Percentiles rank a stretch among this genome's conserved stretches.
phyloP scores from a whole-genome alignment of 2,888 invertebrate genomes.

The Phyllotreta cruciferae region DNA sequence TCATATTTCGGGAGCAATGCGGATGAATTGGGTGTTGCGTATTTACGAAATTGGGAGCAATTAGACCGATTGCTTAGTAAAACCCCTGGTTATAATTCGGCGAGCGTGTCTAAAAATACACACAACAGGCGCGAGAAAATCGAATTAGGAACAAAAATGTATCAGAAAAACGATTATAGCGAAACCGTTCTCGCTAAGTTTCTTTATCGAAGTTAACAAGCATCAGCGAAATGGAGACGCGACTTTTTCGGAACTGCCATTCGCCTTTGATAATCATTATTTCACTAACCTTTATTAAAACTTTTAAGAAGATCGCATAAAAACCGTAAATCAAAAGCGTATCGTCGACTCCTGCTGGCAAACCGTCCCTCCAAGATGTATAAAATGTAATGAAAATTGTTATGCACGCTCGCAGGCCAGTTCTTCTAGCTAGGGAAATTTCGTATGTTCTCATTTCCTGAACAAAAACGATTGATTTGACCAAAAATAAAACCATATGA shows the following conservation, averaged over 20 bases:
- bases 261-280: conserved; percentile 23
- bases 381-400: conserved; percentile 39
- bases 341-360: conserved; percentile 31
- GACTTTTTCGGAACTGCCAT: conserved; percentile 9
- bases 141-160: too few species aligned
- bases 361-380: conserved; percentile 26
- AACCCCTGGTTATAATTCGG: too few species aligned
- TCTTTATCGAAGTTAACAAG: conserved; percentile 22
- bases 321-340: conserved; percentile 35
- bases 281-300: conserved; percentile 34
- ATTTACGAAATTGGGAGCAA: too few species aligned
- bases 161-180: conserved; percentile 17
- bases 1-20: too few species aligned
- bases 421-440: not conserved
- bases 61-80: too few species aligned
- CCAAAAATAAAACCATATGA: too few species aligned
- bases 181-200: conserved; percentile 16
- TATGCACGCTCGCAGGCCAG: conserved; percentile 24
- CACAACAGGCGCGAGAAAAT: too few species aligned
- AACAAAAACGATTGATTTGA: too few species aligned
- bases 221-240: conserved; percentile 17
- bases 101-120: too few species aligned
- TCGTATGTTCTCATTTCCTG: too few species aligned
- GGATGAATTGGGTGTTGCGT: too few species aligned
- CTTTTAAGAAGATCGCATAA: conserved; percentile 28